Base-by-base conservation (phyloP, 2,888 invertebrate species). In the Erebia ligea region DNA sequence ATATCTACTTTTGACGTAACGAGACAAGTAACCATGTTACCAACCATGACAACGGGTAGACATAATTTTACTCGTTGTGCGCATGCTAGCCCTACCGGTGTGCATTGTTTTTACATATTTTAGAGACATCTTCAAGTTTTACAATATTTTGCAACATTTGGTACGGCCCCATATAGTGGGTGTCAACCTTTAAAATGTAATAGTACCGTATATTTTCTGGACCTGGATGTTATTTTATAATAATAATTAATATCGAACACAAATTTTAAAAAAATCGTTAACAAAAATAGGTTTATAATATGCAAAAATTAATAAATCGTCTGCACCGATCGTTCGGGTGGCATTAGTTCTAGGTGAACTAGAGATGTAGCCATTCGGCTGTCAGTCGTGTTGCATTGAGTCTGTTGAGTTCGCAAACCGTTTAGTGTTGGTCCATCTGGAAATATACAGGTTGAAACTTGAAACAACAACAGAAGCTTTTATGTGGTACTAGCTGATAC, bases 391-490 rank as follows among this genome's bases (percentile, higher is more conserved):
- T 48, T 74, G 81, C 77, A 79, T 75, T 79, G 56, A 56, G 21
- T 21, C 1, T 15, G 56, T 25, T 21, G 13, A 79, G 75, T 75
- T 74, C 74, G 75, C 73, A 78, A 77, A 79, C 80, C 80, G 77
- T 83, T 87, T 93, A 92, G 81, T 92, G 92, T 80, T 92, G 92
- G 82, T 93, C 92, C 92, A 93, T 93, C 92, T 93, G 88, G 69
- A 86, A 87, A 62, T 42, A 59, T 50, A 67, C 40, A 62, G 34
- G 34, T 25, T 57, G 15, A 45, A 58, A 64, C 57, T 34, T 34
- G 34, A 34, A 34, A 57, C 21, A 57, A 57, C 21, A 57, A 57
- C 45, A 15, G 57, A 56, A 56, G 40, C 9, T 34, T 42, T 42
- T 42, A 57, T 13, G 19, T 62, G 17, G 11, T 45, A 17, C 17